These are phyloP conservation scores for Pachypeltis micranthus DNA, from an alignment of 1,140 invertebrate species.

Conservation along the genomic window DNA sequence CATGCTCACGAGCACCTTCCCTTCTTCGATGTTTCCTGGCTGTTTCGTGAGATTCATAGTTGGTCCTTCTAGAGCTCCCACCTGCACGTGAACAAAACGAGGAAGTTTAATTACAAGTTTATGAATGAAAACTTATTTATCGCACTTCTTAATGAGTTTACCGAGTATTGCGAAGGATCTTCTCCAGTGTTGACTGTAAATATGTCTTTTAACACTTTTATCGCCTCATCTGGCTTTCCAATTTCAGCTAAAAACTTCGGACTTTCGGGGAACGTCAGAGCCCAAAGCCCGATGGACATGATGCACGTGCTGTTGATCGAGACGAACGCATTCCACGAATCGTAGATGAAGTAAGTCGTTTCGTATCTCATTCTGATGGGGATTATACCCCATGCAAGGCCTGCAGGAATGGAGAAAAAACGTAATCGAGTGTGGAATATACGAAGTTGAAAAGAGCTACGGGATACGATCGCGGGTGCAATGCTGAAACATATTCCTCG, in stretches of 20 bases:
- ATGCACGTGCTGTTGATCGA: constrained; percentile 51
- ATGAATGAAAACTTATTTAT: not conserved
- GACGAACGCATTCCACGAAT: constrained; percentile 65
- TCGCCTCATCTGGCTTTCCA: constrained; percentile 57
- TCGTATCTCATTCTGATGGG: constrained; percentile 46
- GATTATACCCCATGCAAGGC: constrained; percentile 59
- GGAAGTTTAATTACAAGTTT: not conserved
- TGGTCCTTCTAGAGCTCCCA: constrained; percentile 50
- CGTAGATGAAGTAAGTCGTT: constrained; percentile 45
- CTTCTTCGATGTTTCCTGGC: constrained; percentile 10
- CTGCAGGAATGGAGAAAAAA: too few relatives aligned
- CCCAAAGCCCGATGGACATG: constrained; percentile 46
- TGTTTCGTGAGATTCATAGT: constrained; percentile 34
- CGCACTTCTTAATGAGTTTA: too few relatives aligned
- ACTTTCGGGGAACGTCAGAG: constrained; percentile 70
- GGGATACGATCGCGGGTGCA: too few relatives aligned
- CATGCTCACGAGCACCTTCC: constrained; percentile 33
- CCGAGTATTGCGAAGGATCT: constrained; percentile 50
- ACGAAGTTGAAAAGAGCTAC: too few relatives aligned
- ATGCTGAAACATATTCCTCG: too few relatives aligned
- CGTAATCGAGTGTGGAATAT: too few relatives aligned
- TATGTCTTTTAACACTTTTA: constrained; percentile 53
- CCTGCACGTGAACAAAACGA: constrained; percentile 40
- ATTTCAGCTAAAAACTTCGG: constrained; percentile 70
- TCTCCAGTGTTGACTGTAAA: constrained; percentile 57